A percentile compares a stretch with the other conserved stretches of the same genome.
phyloP scores from a whole-genome alignment of 2,113 vertebrate genomes.

The Zapus hudsonius region DNA sequence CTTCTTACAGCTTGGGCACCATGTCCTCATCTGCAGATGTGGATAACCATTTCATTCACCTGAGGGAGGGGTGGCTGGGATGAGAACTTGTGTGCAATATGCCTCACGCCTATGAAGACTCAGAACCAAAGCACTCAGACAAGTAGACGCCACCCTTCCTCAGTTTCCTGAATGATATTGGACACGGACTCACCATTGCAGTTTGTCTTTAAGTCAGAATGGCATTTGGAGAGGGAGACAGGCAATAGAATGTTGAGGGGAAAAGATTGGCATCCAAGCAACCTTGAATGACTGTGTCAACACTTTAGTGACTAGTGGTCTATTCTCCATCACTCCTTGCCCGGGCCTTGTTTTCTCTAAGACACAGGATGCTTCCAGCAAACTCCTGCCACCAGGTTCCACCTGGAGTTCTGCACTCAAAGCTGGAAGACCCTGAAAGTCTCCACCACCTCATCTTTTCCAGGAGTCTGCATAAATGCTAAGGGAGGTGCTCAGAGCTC shows the following conservation, averaged over 20 bases:
- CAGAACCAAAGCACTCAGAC: not conserved
- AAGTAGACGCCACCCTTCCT: not conserved
- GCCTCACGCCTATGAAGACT: not conserved
- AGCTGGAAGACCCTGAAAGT: conserved; percentile 11
- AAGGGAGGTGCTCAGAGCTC: not conserved
- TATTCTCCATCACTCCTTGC: not conserved
- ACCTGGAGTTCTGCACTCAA: not conserved
- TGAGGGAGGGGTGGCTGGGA: not conserved
- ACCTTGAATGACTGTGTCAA: not conserved
- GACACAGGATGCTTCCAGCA: not conserved
- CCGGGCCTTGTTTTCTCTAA: not conserved
- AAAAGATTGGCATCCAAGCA: not conserved
- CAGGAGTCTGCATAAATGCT: not conserved
- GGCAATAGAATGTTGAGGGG: not conserved
- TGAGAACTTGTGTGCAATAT: not conserved
- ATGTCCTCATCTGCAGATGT: not conserved
- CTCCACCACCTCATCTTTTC: not conserved
- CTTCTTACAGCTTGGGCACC: not conserved
- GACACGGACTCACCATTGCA: not conserved
- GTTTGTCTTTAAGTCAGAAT: not conserved
- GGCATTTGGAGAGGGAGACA: not conserved
- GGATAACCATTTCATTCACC: not conserved
- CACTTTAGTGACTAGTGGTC: not conserved
- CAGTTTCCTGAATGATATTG: not conserved
- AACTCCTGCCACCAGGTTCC: not conserved